Percentiles rank a stretch among this genome's conserved stretches.
These are phyloP conservation scores for Nephrocerus scutellatus DNA, from an alignment of 2,888 invertebrate species.

Conservation along the genomic window DNA sequence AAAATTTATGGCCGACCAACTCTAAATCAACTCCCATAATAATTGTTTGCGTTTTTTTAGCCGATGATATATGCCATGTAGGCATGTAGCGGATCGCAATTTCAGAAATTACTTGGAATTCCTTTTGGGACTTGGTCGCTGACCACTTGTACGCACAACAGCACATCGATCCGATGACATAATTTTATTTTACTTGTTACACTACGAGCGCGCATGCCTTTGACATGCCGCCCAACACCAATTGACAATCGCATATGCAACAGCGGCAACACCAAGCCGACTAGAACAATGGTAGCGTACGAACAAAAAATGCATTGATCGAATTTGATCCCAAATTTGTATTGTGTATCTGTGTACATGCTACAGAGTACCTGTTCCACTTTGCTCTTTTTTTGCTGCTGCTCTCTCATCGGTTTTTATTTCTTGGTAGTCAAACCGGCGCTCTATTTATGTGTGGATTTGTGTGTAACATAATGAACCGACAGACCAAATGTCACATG, in stretches of 20 bases:
- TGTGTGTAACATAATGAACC: too few species aligned
- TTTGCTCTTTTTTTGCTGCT: neutral
- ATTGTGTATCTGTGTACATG: too few species aligned
- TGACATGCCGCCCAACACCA: slow-evolving; percentile 17
- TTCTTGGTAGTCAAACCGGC: too few species aligned
- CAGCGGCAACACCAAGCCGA: slow-evolving; percentile 18
- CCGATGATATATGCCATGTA: slow-evolving; percentile 15
- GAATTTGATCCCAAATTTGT: too few species aligned
- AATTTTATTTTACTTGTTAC: slow-evolving; percentile 4
- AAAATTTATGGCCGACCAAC: slow-evolving; percentile 21
- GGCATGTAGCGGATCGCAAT: slow-evolving; percentile 15
- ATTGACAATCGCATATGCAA: slow-evolving; percentile 16
- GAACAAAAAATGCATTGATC: too few species aligned
- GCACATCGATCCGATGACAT: slow-evolving; percentile 2
- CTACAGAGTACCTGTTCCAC: too few species aligned
- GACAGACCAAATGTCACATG: too few species aligned
- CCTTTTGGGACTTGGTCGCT: slow-evolving; percentile 1
- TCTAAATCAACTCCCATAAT: slow-evolving; percentile 5
- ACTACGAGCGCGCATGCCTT: slow-evolving; percentile 2
- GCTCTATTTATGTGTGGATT: too few species aligned
- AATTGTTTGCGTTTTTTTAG: slow-evolving; percentile 17
- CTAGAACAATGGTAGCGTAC: too few species aligned
- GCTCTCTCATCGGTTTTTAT: neutral
- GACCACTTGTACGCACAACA: neutral
- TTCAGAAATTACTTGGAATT: slow-evolving; percentile 24